Evolutionary conservation across 2,113 vertebrate species (phyloP), one percentile per base, ranked within the genome.

Genomic region (Camelus dromedarius): DNA sequence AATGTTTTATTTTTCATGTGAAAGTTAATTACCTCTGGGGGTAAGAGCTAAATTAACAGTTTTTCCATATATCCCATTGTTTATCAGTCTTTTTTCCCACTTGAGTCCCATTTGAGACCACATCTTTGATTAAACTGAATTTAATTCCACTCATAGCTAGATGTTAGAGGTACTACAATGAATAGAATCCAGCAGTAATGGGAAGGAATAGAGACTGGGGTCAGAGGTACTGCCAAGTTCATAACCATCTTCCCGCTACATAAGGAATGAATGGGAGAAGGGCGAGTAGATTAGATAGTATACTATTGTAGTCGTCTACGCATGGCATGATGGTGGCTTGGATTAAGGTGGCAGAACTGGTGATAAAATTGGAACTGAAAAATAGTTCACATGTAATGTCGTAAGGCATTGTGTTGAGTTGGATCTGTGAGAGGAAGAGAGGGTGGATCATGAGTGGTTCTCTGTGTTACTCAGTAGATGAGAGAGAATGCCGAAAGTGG

Each of bases 81-180:
- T 66, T 89, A 54, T 80, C n/a, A 32, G 22, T 90, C 24, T 94
- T 87, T 83, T 16, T 58, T 83, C 32, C 19, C 75, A n/a, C 80
- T 76, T 95, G n/a, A 46, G 13, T 58, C 38, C 38, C 38, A 32
- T 14, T 30, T 62, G 11, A 64, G 30, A 77, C 14, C 35, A 70
- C 28, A 28, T 77, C 30, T 62, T 89, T 70, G 28, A 72, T 69
- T 94, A 93, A 42, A 69, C 26, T 38, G 50, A 91, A 88, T 91
- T 82, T 35, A 28, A 12, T 96, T 62, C 30, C 56, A 64, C 38
- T 96, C 26, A 24, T 86, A 67, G 19, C 13, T 86, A 73, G 81
- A 82, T 64, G 18, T 42, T 46, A 66, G 28, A 28, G 19, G 5
- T n/a, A 48, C 19, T 76, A 81, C 24, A 70, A 38, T 64, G 42